phyloP scores from a whole-genome alignment of 2,113 vertebrate genomes.

The Dipodomys ordii region DNA sequence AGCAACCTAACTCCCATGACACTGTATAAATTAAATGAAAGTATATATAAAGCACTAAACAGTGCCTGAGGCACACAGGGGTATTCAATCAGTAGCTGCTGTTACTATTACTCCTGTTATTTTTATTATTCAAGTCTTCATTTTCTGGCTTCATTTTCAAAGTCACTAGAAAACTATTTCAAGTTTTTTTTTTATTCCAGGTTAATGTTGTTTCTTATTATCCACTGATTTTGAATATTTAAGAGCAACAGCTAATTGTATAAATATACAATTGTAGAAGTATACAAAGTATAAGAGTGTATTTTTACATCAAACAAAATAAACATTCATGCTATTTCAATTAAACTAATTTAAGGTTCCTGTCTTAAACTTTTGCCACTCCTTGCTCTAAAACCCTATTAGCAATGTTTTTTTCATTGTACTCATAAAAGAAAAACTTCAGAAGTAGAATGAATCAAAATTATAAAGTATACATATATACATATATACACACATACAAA shows the following conservation, averaged over 20 bases:
- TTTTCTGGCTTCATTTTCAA: constrained; percentile 39
- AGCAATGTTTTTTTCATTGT: constrained; percentile 51
- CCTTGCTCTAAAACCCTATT: constrained; percentile 34
- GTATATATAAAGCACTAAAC: neutral
- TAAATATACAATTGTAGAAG: neutral
- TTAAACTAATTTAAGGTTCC: constrained; percentile 50
- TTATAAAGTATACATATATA: constrained; percentile 30
- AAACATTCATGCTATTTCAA: constrained; percentile 51
- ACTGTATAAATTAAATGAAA: neutral
- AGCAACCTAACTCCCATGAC: neutral
- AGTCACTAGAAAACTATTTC: constrained; percentile 16
- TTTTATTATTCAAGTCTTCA: neutral
- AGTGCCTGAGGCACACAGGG: neutral
- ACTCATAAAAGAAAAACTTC: constrained; percentile 54
- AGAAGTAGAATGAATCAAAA: neutral
- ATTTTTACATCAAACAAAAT: constrained; percentile 71
- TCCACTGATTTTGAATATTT: constrained; percentile 45
- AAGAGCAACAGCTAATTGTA: constrained; percentile 2
- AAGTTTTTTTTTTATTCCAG: neutral
- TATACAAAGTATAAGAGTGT: neutral
- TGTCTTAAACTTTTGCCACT: constrained; percentile 35
- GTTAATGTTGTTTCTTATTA: constrained; percentile 7
- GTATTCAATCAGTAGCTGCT: neutral
- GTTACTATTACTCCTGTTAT: neutral
- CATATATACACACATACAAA: neutral